Base-by-base conservation (phyloP, 1,140 invertebrate species). In the Aphelenchoides avenae region DNA sequence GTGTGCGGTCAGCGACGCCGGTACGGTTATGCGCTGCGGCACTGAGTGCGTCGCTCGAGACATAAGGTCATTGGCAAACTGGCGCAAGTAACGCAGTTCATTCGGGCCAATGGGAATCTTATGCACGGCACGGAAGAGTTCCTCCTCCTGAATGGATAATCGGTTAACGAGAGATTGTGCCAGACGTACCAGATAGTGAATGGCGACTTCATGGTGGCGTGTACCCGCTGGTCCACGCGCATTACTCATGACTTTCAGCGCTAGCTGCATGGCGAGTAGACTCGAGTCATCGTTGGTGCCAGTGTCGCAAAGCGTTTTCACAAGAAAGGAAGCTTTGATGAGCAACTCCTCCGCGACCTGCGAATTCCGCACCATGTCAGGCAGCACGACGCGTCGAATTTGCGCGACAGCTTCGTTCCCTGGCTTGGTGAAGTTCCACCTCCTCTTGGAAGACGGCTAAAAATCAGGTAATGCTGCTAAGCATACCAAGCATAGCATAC, bases 171-270 rank as follows among this genome's bases (percentile, higher is more conserved):
- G n/a, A n/a, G n/a, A n/a, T n/a, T n/a, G n/a, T n/a, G n/a, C n/a
- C n/a, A n/a, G n/a, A n/a, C 13, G 22, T 54, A 46, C 66, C 61
- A 67, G 30, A 30, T 62, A 34, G 24, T 64, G 42, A 15, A 71
- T 59, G 26, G 69, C 36, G 6, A 67, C 66, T 57, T 67, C 65
- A 13, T 60, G 30, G 30, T 53, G 47, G 34, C 51, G 49, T 11
- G 68, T 67, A 5, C 56, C 62, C n/a, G 65, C 63, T 20, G 65
- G 48, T 11, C 61, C 51, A 24, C 65, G 60, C 22, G 52, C 47
- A 33, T 49, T 52, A 6, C 24, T 27, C 47, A 67, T 29, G 3
- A 50, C 43, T 7, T 18, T 30, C 3, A 64, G 30, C 20, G 43
- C 67, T 9, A 65, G 22, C 27, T 64, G 33, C 5, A 65, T 29